Percentiles rank a stretch among this genome's conserved stretches.
Conservation (phyloP, 2,797 vertebrate species). For the Argya squamiceps region DNA sequence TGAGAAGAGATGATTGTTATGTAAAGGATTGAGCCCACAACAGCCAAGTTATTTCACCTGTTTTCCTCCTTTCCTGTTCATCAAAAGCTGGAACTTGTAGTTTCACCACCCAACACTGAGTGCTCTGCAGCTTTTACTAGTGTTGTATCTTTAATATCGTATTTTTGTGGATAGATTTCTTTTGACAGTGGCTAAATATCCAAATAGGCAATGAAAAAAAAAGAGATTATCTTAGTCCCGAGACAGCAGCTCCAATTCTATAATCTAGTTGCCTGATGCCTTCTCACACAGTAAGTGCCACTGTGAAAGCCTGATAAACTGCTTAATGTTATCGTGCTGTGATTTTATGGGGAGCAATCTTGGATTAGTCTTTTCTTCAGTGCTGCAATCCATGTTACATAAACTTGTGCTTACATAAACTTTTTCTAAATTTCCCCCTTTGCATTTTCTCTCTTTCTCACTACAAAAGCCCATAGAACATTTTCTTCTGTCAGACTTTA, state of each 20-base stretch:
- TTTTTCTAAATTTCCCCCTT: background rate
- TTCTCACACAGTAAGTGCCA: background rate
- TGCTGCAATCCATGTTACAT: constrained; percentile 6
- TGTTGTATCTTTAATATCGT: background rate
- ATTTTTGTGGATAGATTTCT: background rate
- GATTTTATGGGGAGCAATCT: background rate
- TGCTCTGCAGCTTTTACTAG: background rate
- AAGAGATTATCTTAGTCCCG: background rate
- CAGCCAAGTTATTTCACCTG: background rate
- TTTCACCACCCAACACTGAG: rapidly evolving
- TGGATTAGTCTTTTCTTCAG: constrained; percentile 10
- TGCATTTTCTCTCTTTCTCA: background rate
- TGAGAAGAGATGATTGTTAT: background rate
- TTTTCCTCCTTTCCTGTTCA: background rate
- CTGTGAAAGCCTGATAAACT: constrained; percentile 17
- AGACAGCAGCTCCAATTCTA: background rate
- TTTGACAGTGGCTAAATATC: background rate
- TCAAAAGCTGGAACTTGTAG: background rate
- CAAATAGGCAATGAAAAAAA: background rate
- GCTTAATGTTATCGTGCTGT: background rate
- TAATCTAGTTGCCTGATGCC: background rate
- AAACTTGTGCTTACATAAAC: constrained; percentile 1
- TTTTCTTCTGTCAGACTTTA: background rate
- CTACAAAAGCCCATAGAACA: background rate
- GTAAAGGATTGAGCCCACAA: background rate